Base-by-base conservation (phyloP, 1,140 invertebrate species). In the Anastatus disparis region DNA sequence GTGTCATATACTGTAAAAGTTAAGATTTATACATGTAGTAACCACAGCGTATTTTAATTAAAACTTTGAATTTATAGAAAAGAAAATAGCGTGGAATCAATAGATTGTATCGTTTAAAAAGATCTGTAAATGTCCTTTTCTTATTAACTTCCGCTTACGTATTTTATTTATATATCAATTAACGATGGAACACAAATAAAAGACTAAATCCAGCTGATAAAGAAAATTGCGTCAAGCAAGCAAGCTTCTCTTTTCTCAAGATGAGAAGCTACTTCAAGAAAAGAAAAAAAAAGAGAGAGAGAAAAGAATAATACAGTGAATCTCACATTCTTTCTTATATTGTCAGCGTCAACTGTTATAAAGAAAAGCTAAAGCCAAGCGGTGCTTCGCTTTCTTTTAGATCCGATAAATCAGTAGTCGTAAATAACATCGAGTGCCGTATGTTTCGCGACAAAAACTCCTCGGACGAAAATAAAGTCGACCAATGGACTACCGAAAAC, bases 331-430 rank as follows among this genome's bases (percentile, higher is more conserved):
- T 31, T 55, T 55, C 53, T 55, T 35, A 55, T 29, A 55, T 17
- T 35, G 55, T 40, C 35, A 17, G 6, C 55, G n/a, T n/a, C 40
- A 12, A 12, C 35, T 6, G 35, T 6, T 38, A 7, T 15, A 26
- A 55, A 10, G 26, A 46, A 42, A 44, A 15, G 15, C 1, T 3
- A 44, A 17, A 61, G 26, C 48, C 24, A 15, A 42, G n/a, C 17
- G 20, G 15, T 24, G 46, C 22, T 17, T 56, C 48, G 35, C 50
- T 52, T 55, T 24, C 44, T 29, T n/a, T n/a, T 7, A 22, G 75
- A 75, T 80, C 79, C 81, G 80, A 84, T 84, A 85, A 84, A 85
- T 85, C 82, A 85, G 76, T 74, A 72, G 75, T 78, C 82, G 79
- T 84, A 85, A 84, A 84, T 85, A 85, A 85, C 81, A 80, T 82